A percentile compares a stretch with the other conserved stretches of the same genome.
These are phyloP conservation scores for Trogon surrucura DNA, from an alignment of 2,113 vertebrate genomes.

Conservation along the genomic window DNA sequence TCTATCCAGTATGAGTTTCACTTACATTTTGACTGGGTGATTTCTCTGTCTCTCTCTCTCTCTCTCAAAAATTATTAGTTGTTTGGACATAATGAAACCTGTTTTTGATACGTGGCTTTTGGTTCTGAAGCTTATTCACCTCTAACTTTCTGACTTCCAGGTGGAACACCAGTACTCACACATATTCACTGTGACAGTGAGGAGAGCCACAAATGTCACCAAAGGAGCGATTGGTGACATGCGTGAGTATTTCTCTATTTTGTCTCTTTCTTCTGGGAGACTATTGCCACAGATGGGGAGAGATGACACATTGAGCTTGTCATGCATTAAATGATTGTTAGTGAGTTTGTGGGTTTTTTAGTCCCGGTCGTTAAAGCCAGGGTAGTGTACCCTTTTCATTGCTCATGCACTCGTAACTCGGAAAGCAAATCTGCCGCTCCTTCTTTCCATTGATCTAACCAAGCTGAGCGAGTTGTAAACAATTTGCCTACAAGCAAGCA, in stretches of 20 bases:
- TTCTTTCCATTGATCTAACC: neutral
- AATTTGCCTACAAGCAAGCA: neutral
- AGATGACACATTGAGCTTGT: neutral
- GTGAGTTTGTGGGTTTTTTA: neutral
- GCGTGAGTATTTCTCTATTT: constrained; percentile 81
- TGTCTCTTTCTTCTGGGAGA: neutral
- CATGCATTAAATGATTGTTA: neutral
- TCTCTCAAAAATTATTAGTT: neutral
- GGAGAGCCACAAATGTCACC: constrained; percentile 90
- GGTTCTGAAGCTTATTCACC: neutral
- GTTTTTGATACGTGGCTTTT: neutral
- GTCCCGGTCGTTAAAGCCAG: neutral
- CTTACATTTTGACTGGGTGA: constrained; percentile 9
- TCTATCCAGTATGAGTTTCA: constrained; percentile 74
- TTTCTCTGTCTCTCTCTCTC: neutral
- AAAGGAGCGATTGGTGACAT: constrained; percentile 95
- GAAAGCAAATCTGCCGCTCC: neutral
- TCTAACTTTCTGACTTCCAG: constrained; percentile 75
- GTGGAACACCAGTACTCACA: constrained; percentile 97
- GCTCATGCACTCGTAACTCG: neutral
- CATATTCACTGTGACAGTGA: constrained; percentile 87
- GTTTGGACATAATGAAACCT: neutral
- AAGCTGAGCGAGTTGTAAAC: neutral
- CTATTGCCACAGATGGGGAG: neutral
- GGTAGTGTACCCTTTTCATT: neutral